A percentile compares a stretch with the other conserved stretches of the same genome.
These are phyloP conservation scores for Halesus radiatus DNA, from an alignment of 1,140 invertebrate genomes.

Conservation along the genomic window DNA sequence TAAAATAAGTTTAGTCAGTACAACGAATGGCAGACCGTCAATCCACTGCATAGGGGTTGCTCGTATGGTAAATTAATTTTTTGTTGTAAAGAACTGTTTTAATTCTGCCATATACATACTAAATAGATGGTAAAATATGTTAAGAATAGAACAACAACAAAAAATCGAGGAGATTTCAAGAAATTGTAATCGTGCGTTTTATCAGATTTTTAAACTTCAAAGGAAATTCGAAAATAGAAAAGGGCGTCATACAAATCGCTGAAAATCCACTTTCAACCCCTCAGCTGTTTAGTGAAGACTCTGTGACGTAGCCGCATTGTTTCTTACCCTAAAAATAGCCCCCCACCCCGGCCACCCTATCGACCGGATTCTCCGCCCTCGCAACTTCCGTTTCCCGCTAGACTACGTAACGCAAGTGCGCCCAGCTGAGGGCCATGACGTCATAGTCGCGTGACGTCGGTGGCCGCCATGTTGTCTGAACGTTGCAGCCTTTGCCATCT, in stretches of 20 bases:
- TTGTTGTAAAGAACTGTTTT: no score
- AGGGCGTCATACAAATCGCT: not conserved
- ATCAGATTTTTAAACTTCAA: no score
- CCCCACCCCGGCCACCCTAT: not conserved
- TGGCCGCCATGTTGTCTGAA: slow-evolving; percentile 19
- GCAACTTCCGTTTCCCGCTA: slow-evolving; percentile 2
- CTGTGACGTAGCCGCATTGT: slow-evolving; percentile 13
- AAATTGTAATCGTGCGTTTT: no score
- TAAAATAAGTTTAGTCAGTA: no score
- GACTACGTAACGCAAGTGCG: slow-evolving; percentile 2
- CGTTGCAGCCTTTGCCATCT: slow-evolving; percentile 5
- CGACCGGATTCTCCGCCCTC: slow-evolving; percentile 16
- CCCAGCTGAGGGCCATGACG: slow-evolving; percentile 35
- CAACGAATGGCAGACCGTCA: no score
- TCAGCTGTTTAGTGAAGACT: slow-evolving; percentile 17
- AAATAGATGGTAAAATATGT: no score
- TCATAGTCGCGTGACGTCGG: slow-evolving; percentile 24
- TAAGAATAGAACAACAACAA: no score
- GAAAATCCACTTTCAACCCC: not conserved
- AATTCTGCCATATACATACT: no score
- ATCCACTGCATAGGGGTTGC: no score
- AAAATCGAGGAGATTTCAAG: no score
- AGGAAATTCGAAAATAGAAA: not conserved
- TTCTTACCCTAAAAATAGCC: slow-evolving; percentile 17
- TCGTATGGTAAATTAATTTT: no score